Evolutionary conservation across 2,113 vertebrate species (phyloP).

Genomic region (Tylochromis polylepis): DNA sequence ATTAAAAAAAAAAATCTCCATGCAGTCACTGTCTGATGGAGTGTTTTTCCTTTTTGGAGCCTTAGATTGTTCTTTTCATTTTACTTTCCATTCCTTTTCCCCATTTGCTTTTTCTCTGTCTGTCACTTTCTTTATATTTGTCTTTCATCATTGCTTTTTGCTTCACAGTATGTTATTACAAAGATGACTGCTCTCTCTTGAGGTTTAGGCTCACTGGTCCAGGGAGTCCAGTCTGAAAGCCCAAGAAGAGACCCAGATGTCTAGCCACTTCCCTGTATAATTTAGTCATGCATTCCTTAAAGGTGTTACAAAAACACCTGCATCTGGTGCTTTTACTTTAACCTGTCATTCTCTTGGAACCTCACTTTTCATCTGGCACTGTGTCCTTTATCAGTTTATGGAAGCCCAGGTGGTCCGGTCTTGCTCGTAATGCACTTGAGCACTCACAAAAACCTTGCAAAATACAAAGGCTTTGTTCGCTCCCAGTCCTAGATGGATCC

Average conservation of each 20-base stretch:
- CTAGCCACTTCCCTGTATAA: conserved; percentile 23
- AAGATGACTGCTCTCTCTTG: conserved; percentile 28
- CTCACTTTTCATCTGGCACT: background rate
- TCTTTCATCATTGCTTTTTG: conserved; percentile 36
- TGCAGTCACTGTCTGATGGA: background rate
- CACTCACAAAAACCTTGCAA: conserved; percentile 16
- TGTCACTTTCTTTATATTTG: conserved; percentile 36
- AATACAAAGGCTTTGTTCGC: conserved; percentile 33
- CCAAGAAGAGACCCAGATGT: conserved; percentile 46
- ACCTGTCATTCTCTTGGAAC: conserved; percentile 5
- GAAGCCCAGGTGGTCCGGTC: conserved; percentile 47
- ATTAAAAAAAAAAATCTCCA: background rate
- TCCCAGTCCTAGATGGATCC: conserved; percentile 21
- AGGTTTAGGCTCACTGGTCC: conserved; percentile 9
- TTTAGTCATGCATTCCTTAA: conserved; percentile 51
- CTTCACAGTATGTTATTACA: conserved; percentile 20
- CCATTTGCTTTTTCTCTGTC: background rate
- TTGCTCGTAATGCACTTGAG: conserved; percentile 38
- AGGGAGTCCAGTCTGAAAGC: conserved; percentile 16
- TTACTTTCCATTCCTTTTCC: background rate
- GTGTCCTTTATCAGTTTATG: background rate
- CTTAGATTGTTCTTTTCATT: background rate
- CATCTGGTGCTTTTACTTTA: conserved; percentile 19
- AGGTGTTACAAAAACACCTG: conserved; percentile 59
- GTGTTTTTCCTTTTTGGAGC: background rate